Conservation (phyloP, 2,888 invertebrate species). For the Drosophila anomelani region DNA sequence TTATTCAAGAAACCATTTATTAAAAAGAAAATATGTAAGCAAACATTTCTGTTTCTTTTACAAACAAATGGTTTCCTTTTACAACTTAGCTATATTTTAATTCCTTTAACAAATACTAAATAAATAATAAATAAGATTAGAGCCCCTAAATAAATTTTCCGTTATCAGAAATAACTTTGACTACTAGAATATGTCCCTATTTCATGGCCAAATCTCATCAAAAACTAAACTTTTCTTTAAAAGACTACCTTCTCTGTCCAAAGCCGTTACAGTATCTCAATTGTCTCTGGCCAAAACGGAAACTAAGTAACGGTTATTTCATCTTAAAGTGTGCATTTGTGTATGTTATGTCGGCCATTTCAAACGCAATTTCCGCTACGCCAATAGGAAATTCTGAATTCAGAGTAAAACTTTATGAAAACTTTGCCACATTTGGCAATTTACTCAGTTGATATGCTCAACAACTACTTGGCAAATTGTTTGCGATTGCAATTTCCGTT, state of each 20-base stretch:
- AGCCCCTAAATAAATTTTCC: conserved; percentile 1
- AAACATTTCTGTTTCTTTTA: too few species aligned
- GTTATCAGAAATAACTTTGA: conserved; percentile 13
- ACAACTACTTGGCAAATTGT: conserved; percentile 69
- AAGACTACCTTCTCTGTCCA: conserved; percentile 31
- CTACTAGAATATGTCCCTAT: conserved; percentile 15
- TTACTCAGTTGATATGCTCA: conserved; percentile 50
- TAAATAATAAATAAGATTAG: background rate
- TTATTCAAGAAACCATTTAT: too few species aligned
- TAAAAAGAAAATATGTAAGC: too few species aligned
- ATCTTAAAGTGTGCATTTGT: conserved; percentile 25
- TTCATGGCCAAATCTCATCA: conserved; percentile 40
- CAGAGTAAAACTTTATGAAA: conserved; percentile 34
- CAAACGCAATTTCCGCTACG: conserved; percentile 59
- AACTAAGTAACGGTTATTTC: conserved; percentile 64
- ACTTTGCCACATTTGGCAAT: conserved; percentile 44
- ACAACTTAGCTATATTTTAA: background rate
- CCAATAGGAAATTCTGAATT: conserved; percentile 32
- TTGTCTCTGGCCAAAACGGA: conserved; percentile 53
- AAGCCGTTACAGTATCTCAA: conserved; percentile 27
- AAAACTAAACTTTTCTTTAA: conserved; percentile 53
- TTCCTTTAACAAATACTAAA: background rate
- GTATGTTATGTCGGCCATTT: conserved; percentile 49
- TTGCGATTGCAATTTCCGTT: conserved; percentile 66
- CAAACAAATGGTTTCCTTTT: background rate